Evolutionary conservation across 2,888 invertebrate genomes (phyloP), one percentile per base, ranked within the genome.

Genomic region (Adelphocoris suturalis): DNA sequence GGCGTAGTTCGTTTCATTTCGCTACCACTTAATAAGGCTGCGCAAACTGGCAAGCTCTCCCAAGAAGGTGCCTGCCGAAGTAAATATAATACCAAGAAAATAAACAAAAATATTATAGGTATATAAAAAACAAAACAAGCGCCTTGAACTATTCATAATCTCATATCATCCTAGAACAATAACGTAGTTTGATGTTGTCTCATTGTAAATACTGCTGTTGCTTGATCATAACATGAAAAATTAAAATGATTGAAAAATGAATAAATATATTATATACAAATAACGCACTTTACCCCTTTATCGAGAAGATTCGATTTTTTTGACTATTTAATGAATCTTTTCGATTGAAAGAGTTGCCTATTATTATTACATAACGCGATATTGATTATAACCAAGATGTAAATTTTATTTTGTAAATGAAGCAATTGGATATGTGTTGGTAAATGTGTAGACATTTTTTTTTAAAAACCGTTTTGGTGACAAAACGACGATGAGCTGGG

Each of bases 81-180:
- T 85, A 55, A 68, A 86, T 19, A 75, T 75, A n/a, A 48, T 85
- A 85, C 61, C 19, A 46, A 75, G 68, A 86, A 75, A 86, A 86
- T 37, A 90, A 85, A 75, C 11, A 37, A 78, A 46, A 9, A 78
- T n/a, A 68, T 68, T 68, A 37, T 14, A 46, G 9, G 37, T 78
- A 27, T 28, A 75, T 75, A 19, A n/a, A 76, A 47, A 13, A 81
- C 52, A 78, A 81, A 82, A 82, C 82, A 90, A 91, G 90, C 90
- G 91, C 91, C 91, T 91, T 91, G 90, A 89, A 76, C 86, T 82
- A 23, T 68, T 90, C 88, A 90, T 91, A 87, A 90, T 90, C 91
- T 91, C 91, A 91, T 91, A 91, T 91, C 91, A 91, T 87, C 52
- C 76, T 88, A 88, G 88, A 88, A 78, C 76, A 88, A 88, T 88